Conservation (phyloP, 2,797 vertebrate species). For the Cryptoprocta ferox region DNA sequence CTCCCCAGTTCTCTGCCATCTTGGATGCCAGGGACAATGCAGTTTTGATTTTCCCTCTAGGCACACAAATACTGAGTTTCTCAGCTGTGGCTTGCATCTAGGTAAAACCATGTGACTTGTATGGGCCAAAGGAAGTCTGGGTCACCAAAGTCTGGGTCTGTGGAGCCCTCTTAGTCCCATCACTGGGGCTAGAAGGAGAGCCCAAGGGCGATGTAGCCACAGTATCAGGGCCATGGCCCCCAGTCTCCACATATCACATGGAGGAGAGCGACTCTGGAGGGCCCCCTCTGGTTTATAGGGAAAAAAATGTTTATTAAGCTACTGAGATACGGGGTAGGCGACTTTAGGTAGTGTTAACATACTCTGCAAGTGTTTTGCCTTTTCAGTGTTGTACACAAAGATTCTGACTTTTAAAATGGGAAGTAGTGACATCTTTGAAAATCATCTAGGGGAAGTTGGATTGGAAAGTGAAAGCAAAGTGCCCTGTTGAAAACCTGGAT, state of each 20-base stretch:
- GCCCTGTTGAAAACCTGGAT: background rate
- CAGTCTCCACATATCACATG: fast-evolving
- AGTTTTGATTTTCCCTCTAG: background rate
- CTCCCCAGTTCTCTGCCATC: background rate
- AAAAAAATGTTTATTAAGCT: background rate
- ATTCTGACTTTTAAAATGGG: background rate
- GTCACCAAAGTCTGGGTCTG: background rate
- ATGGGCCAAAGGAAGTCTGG: background rate
- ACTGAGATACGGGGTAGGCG: background rate
- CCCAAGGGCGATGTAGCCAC: fast-evolving
- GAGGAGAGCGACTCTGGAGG: background rate
- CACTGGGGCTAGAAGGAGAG: background rate
- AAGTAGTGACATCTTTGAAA: background rate
- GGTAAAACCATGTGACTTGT: background rate
- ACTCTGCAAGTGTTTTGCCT: background rate
- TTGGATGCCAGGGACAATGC: background rate
- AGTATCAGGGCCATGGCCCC: fast-evolving
- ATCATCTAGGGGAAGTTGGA: background rate
- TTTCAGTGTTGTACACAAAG: background rate
- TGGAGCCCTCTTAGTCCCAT: background rate
- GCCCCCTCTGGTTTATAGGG: background rate
- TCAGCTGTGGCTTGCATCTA: background rate
- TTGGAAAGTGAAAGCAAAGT: background rate
- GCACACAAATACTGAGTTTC: background rate
- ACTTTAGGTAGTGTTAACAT: background rate